A percentile compares a stretch with the other conserved stretches of the same genome.
Conservation (phyloP, 2,888 invertebrate species). For the Pseudanteris insignis region DNA sequence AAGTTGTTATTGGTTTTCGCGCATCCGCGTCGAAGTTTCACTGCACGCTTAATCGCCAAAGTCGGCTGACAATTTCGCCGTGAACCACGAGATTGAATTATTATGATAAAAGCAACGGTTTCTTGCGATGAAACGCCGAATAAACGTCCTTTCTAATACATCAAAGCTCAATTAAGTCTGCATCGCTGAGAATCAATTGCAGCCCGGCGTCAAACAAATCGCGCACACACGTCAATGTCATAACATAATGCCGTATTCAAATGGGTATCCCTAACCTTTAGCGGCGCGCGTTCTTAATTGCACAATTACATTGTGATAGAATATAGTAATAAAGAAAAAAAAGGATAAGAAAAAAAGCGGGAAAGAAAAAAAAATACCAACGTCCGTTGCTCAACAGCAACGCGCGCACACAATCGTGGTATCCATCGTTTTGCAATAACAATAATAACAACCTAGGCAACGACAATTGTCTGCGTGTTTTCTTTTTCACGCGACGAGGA, state of each 20-base stretch:
- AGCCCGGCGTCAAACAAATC: constrained; percentile 16
- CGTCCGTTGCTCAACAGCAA: constrained; percentile 31
- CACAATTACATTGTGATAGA: constrained; percentile 35
- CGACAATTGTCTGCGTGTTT: no score
- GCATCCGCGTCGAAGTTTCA: no score
- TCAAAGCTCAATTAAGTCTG: constrained; percentile 11
- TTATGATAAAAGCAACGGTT: no score
- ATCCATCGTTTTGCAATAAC: constrained; percentile 35
- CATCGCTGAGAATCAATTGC: constrained; percentile 10
- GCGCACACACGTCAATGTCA: background rate
- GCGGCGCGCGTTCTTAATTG: constrained; percentile 31
- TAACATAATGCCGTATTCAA: constrained; percentile 14
- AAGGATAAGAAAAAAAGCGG: no score
- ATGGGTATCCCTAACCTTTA: constrained; percentile 36
- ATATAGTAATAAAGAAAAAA: constrained; percentile 27
- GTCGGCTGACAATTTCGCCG: no score
- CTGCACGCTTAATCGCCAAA: no score
- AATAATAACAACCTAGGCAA: constrained; percentile 10
- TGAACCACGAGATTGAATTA: no score
- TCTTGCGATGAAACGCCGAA: no score
- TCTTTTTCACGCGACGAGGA: constrained; percentile 14
- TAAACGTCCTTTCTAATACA: constrained; percentile 12
- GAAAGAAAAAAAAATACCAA: constrained; percentile 2
- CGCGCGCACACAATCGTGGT: constrained; percentile 26
- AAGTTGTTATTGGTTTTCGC: no score